phyloP scores from a whole-genome alignment of 2,888 invertebrate species.

The Pyrgus malvae region DNA sequence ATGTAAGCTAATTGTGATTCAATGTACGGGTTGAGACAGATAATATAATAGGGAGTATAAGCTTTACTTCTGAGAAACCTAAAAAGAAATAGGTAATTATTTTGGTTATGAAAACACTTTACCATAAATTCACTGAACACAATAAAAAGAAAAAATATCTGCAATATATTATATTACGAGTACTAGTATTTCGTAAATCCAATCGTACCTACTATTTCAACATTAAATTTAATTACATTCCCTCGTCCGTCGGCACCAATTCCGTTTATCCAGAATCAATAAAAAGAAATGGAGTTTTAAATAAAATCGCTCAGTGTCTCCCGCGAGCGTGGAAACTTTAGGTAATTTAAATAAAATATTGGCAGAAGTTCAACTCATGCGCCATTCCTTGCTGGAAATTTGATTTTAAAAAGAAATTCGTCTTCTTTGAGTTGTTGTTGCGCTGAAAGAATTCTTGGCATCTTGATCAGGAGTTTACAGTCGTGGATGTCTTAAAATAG shows the following conservation, averaged over 20 bases:
- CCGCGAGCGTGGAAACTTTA: slow-evolving; percentile 49
- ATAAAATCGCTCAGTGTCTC: slow-evolving; percentile 50
- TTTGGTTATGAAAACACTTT: too few relatives aligned
- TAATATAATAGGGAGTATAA: too few relatives aligned
- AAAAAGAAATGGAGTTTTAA: slow-evolving; percentile 37
- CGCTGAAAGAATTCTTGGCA: slow-evolving; percentile 17
- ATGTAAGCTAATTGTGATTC: too few relatives aligned
- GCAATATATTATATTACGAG: too few relatives aligned
- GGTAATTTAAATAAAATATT: slow-evolving; percentile 66
- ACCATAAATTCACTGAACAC: too few relatives aligned
- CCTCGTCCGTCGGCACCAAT: neutral
- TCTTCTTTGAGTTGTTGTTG: slow-evolving; percentile 36
- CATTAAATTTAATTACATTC: too few relatives aligned
- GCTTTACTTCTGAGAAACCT: too few relatives aligned
- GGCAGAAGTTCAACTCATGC: slow-evolving; percentile 60
- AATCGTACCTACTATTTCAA: too few relatives aligned
- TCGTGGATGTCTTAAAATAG: neutral
- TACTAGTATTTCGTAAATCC: too few relatives aligned
- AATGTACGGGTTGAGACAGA: too few relatives aligned
- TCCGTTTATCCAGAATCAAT: slow-evolving; percentile 24
- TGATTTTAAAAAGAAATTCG: slow-evolving; percentile 64
- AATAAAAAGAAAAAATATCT: too few relatives aligned
- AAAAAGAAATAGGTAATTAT: too few relatives aligned
- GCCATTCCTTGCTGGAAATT: slow-evolving; percentile 55
- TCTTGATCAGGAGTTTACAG: neutral